These are phyloP conservation scores for Formicarius rufipectus DNA, from an alignment of 2,113 vertebrate genomes.

Conservation along the genomic window DNA sequence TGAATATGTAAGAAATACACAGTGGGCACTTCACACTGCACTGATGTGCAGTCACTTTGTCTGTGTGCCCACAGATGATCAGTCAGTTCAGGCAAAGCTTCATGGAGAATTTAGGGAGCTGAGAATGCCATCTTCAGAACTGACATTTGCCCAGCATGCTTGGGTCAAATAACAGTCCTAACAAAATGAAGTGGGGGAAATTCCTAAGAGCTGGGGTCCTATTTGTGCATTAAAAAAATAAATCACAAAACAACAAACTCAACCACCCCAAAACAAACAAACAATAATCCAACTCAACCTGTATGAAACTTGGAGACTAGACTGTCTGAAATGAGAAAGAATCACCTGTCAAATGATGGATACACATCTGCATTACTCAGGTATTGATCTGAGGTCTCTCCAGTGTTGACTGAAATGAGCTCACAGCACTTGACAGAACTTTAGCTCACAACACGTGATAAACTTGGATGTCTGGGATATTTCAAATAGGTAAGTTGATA, in stretches of 20 bases:
- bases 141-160: background rate
- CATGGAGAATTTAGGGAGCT: background rate
- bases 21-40: background rate
- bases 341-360: background rate
- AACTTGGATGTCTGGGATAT: background rate
- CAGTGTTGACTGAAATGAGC: background rate
- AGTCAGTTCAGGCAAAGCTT: background rate
- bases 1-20: accelerated
- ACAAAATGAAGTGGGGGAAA: background rate
- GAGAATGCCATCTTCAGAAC: background rate
- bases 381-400: background rate
- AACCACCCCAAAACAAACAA: background rate
- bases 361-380: background rate
- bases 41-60: background rate
- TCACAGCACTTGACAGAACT: background rate
- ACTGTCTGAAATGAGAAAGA: background rate
- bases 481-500: background rate
- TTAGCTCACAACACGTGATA: background rate
- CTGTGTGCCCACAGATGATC: background rate
- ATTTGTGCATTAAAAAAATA: background rate
- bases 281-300: background rate
- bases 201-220: background rate
- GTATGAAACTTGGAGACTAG: background rate
- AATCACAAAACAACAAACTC: background rate
- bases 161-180: background rate